A percentile compares a stretch with the other conserved stretches of the same genome.
Evolutionary conservation across 2,113 vertebrate genomes (phyloP).

Genomic region (Sturnira hondurensis): DNA sequence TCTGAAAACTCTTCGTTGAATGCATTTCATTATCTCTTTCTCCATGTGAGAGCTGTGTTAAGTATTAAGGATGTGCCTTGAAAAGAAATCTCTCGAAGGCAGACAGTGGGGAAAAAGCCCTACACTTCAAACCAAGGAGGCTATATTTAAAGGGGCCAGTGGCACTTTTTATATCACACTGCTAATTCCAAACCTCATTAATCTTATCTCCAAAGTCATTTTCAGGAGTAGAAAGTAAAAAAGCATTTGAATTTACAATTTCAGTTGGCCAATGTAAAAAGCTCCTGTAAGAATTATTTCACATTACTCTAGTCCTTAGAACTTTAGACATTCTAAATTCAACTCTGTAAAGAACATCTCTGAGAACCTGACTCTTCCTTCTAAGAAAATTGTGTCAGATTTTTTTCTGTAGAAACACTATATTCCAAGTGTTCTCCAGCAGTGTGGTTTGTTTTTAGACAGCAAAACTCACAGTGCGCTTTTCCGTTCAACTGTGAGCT

Average conservation of each 20-base stretch:
- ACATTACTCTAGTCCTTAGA: not conserved
- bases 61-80: not conserved
- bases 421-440: not conserved
- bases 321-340: not conserved
- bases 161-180: not conserved
- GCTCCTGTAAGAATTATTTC: not conserved
- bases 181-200: not conserved
- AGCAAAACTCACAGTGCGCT: not conserved
- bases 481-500: slow-evolving; percentile 15
- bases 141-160: not conserved
- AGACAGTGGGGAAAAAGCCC: not conserved
- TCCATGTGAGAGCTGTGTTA: not conserved
- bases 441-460: not conserved
- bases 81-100: not conserved
- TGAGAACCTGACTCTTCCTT: not conserved
- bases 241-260: not conserved
- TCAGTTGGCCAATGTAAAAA: not conserved
- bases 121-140: not conserved
- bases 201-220: slow-evolving; percentile 15
- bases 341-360: not conserved
- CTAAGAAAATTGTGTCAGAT: not conserved
- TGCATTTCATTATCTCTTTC: not conserved
- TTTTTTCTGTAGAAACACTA: slow-evolving; percentile 15
- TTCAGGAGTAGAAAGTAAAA: not conserved
- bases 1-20: not conserved